Evolutionary conservation across 92 coral and sea anemone species (phyloP), one percentile per base, ranked within the genome.

Genomic region (Actinernus sp.): DNA sequence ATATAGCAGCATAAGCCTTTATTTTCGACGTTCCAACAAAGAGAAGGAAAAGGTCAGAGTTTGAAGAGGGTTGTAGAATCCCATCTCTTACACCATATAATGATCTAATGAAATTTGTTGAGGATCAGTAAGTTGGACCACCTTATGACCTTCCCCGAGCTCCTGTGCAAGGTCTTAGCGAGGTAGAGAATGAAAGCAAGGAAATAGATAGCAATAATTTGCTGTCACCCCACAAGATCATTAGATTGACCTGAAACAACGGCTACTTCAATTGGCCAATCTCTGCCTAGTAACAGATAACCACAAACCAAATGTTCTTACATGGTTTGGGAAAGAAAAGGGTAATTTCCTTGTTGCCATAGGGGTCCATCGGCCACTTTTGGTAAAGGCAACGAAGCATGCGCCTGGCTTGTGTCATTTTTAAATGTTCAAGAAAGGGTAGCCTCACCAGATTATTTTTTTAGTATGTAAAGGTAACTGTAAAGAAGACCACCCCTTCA

Each of bases 291-390:
- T 19, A 23, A 5, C n/a, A n/a, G n/a, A n/a, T n/a, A n/a, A n/a
- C n/a, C 78, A 76, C 55, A 61, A 49, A 55, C 74, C 89, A 52
- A 55, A 70, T 68, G 66, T 76, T 53, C 72, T 76, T 36, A 67
- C 41, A 23, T 83, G 84, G 84, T 83, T 76, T 50, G 84, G 84
- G 48, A 63, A 72, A 39, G 84, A 83, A 76, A 60, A n/a, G 63
- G 79, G 84, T 34, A 45, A 60, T 68, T 83, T 83, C 44, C 28
- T 68, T 41, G 74, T 83, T 25, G 74, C 89, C 18, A 32, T n/a
- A n/a, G n/a, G n/a, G n/a, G n/a, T n/a, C n/a, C n/a, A n/a, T n/a
- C n/a, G n/a, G n/a, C n/a, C n/a, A n/a, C n/a, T n/a, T n/a, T n/a
- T n/a, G n/a, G n/a, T n/a, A n/a, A n/a, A n/a, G n/a, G n/a, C n/a